Base-by-base conservation (phyloP, 2,113 vertebrate species). In the Halichoeres trimaculatus region DNA sequence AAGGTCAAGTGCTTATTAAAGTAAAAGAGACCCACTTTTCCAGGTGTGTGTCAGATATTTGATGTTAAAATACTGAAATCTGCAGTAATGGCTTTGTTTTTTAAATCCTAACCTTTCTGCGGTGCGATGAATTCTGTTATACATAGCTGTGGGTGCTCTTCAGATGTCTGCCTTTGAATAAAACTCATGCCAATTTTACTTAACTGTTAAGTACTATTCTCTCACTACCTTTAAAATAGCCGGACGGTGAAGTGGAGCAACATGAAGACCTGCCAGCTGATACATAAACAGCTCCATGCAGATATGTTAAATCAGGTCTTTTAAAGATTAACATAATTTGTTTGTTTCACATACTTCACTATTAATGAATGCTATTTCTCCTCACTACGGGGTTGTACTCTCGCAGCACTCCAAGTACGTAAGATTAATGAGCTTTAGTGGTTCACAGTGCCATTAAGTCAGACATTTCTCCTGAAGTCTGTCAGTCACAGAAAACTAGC, bases 171-270 rank as follows among this genome's bases (percentile, higher is more conserved):
- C 55, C 26, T 67, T 53, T 55, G 20, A 69, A 30, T 58, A 23
- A 41, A 62, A 65, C 26, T 69, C 71, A 22, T 0, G 1, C 8
- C 65, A 24, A 19, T 41, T 14, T 60, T 22, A 76, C 60, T 38
- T 48, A n/a, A 53, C 43, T 17, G 43, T 22, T 20, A 45, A 68
- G 35, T 43, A 24, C 10, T 52, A 1, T 36, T 43, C 3, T 38
- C 30, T 22, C 2, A 0, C 26, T 47, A 41, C 14, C 52, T 36
- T 26, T 73, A 61, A 36, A 35, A 34, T 3, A 50, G 14, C n/a
- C 26, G 20, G n/a, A 8, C 10, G 38, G 36, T 26, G 48, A 70
- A 79, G 36, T 45, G 76, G 61, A 67, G 62, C 41, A 50, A 20
- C 5, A 17, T 10, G 14, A 57, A 43, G 10, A 1, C 2, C 30